phyloP scores from a whole-genome alignment of 2,797 vertebrate species.

The Cetoscarus ocellatus region DNA sequence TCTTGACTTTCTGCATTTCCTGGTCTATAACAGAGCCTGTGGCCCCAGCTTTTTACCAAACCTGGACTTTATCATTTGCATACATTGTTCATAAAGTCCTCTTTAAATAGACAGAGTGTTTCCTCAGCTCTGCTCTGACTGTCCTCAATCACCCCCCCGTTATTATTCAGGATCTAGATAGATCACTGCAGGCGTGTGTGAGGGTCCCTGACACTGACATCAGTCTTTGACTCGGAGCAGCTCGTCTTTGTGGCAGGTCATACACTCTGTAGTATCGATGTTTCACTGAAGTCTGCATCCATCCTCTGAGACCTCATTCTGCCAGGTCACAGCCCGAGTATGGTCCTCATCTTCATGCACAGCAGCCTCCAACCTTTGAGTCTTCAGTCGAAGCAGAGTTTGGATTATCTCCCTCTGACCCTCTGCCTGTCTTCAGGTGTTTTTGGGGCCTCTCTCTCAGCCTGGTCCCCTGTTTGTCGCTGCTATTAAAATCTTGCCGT shows the following conservation, averaged over 20 bases:
- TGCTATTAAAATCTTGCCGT: conserved; percentile 12
- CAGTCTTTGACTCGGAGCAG: conserved; percentile 12
- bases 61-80: too few relatives aligned
- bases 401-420: conserved; percentile 4
- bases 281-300: conserved; percentile 38
- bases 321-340: conserved; percentile 18
- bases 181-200: not conserved
- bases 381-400: not conserved
- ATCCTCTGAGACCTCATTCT: conserved; percentile 48
- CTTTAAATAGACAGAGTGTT: too few relatives aligned
- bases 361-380: not conserved
- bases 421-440: not conserved
- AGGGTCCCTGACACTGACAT: not conserved
- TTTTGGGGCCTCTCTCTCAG: conserved; percentile 19
- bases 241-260: conserved; percentile 16
- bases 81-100: too few relatives aligned
- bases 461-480: not conserved
- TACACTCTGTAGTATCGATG: conserved; percentile 34
- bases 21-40: too few relatives aligned
- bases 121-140: too few relatives aligned
- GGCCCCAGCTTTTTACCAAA: too few relatives aligned
- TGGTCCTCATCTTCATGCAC: conserved; percentile 14
- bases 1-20: too few relatives aligned
- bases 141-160: too few relatives aligned
- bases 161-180: too few relatives aligned